Evolutionary conservation across 2,797 vertebrate species (phyloP), one percentile per base, ranked within the genome.

Genomic region (Gallinago solitaria): DNA sequence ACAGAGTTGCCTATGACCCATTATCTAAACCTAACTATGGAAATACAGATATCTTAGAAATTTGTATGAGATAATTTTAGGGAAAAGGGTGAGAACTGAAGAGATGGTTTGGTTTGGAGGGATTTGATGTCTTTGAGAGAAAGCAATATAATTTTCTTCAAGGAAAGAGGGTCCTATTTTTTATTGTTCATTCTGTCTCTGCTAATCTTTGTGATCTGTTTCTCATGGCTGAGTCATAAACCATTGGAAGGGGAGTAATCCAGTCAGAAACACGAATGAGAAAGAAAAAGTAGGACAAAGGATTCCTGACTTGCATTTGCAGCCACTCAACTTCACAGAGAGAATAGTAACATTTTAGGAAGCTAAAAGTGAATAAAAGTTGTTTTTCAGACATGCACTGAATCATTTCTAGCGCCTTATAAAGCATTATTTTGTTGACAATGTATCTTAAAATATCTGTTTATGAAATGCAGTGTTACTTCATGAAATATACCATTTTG

Each of bases 351-450:
- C 4, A 78, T 85, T 93, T 87, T 60, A 81, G 60, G 39, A 82
- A 87, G 60, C 17, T 89, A 27, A 50, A 96, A 90, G 68, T 84
- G 74, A 96, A 78, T 89, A 83, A 8, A 96, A 85, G 68, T 92
- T 90, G 16, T 30, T 93, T 90, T 83, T 77, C 68, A 87, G 81
- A 85, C 32, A 59, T 5, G 39, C n/a, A 87, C 24, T 95, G 71
- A 87, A 96, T 96, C 9, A 96, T 91, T 93, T 89, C 47, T 83
- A 97, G 78, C 6, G 6, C 81, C 71, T 87, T 93, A 93, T 95
- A 95, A 96, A 96, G 83, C 65, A 95, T 96, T 91, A 97, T 97
- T 94, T 95, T 33, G n/a, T 95, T 96, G 95, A 97, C 93, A 93
- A 89, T 87, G 93, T 85, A 45, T 92, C 64, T 87, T 94, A 84